Evolutionary conservation across 1,140 invertebrate genomes (phyloP), one percentile per base, ranked within the genome.

Genomic region (Rhopalosiphum maidis): DNA sequence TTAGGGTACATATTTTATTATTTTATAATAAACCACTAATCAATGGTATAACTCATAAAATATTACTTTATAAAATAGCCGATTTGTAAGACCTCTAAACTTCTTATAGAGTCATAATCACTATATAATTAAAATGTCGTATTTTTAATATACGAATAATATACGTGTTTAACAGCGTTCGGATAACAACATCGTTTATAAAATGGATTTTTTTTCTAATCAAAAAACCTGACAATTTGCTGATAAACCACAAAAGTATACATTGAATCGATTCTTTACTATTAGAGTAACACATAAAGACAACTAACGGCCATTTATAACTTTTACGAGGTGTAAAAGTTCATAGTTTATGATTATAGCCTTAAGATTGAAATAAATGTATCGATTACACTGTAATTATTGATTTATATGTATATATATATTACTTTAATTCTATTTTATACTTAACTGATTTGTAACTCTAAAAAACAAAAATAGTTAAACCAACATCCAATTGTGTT

Each of bases 271-370:
- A 51, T 54, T 9, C 8, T 25, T 60, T 48, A 21, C 21, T 41
- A 41, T 37, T 23, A 85, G 8, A 22, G 41, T 85, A 37, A 15
- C 46, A 35, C 46, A 88, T 88, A 89, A 54, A 55, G 51, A 18
- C 54, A 18, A 4, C 25, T 22, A n/a, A 90, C 35, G 88, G 37
- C 25, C 51, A 37, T 89, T 89, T 54, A 48, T 60, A 43, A 90
- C 37, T 90, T 90, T 90, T 68, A 90, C 37, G 25, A 60, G 25
- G 25, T 90, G 54, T 30, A 37, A 22, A 90, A 43, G 37, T 90
- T 18, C 88, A 41, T 68, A 43, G 54, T 43, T 68, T 90, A 60
- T 30, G 30, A 68, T 90, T 35, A 60, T 60, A 37, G 23, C 54
- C 18, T 1, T 21, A 7, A 90, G 15, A 90, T 90, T 30, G 37